Conservation (phyloP, 1,140 invertebrate species). For the Olivierus martensii region DNA sequence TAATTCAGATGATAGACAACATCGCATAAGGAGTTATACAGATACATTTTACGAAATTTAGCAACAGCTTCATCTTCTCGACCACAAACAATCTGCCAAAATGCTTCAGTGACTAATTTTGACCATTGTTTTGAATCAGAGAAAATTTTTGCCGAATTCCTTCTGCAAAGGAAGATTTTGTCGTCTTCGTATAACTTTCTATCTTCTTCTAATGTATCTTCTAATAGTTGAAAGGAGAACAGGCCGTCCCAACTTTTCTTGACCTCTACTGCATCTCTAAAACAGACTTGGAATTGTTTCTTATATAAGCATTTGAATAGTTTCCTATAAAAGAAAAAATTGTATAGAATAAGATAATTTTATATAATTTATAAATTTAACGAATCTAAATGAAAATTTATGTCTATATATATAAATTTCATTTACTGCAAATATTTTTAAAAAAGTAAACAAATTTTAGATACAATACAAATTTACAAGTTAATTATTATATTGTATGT, state of each 20-base stretch:
- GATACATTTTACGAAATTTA: neutral
- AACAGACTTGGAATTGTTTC: too few species aligned
- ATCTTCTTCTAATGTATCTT: neutral
- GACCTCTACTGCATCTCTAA: too few species aligned
- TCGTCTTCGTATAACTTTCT: neutral
- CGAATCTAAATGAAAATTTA: too few species aligned
- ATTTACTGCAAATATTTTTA: too few species aligned
- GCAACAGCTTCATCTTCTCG: neutral
- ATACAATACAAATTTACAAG: too few species aligned
- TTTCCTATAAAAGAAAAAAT: too few species aligned
- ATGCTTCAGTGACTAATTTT: neutral
- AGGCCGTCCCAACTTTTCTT: neutral
- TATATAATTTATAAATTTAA: too few species aligned
- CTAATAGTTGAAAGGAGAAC: neutral
- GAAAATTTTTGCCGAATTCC: neutral
- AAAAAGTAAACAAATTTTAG: too few species aligned
- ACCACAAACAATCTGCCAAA: neutral
- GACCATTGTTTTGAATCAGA: neutral
- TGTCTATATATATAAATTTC: too few species aligned
- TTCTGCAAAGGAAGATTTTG: neutral
- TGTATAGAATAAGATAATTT: too few species aligned
- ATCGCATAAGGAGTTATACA: conserved; percentile 5
- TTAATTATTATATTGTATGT: too few species aligned
- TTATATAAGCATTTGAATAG: too few species aligned
- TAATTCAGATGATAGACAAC: conserved; percentile 7